These are phyloP conservation scores for Drosophila picticornis DNA, from an alignment of 2,888 invertebrate species.

Conservation along the genomic window DNA sequence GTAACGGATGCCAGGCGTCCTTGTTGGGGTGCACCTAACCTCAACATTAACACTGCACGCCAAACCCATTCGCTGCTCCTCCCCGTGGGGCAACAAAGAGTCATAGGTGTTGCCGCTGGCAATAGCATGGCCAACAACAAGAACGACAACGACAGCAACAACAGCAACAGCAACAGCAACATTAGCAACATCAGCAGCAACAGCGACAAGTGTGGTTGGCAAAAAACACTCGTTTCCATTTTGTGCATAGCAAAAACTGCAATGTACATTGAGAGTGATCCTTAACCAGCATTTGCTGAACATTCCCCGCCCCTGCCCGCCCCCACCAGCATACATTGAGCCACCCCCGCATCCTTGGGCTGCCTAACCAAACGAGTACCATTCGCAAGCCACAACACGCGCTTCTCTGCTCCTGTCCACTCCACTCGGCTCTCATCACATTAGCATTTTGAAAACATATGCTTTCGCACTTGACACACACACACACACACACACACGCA, in stretches of 20 bases:
- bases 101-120: slow-evolving; percentile 31
- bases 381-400: slow-evolving; percentile 59
- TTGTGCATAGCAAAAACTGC: slow-evolving; percentile 64
- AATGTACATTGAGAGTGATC: slow-evolving; percentile 55
- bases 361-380: slow-evolving; percentile 28
- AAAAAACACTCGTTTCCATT: slow-evolving; percentile 74
- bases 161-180: not conserved
- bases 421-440: slow-evolving; percentile 36
- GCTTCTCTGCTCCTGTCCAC: slow-evolving; percentile 32
- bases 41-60: slow-evolving; percentile 15
- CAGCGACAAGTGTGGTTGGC: slow-evolving; percentile 43
- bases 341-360: not conserved
- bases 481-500: slow-evolving; percentile 8
- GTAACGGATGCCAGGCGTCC: slow-evolving; percentile 62
- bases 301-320: not conserved
- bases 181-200: slow-evolving; percentile 20
- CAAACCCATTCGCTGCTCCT: slow-evolving; percentile 12
- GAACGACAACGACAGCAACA: not conserved
- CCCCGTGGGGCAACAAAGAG: slow-evolving; percentile 20
- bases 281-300: not conserved
- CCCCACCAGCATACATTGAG: slow-evolving; percentile 1
- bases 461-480: slow-evolving; percentile 69
- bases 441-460: slow-evolving; percentile 75
- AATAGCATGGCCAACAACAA: slow-evolving; percentile 1
- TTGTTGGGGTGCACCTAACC: slow-evolving; percentile 31